Evolutionary conservation across 1,140 invertebrate genomes (phyloP).

Genomic region (Colletes gigas): DNA sequence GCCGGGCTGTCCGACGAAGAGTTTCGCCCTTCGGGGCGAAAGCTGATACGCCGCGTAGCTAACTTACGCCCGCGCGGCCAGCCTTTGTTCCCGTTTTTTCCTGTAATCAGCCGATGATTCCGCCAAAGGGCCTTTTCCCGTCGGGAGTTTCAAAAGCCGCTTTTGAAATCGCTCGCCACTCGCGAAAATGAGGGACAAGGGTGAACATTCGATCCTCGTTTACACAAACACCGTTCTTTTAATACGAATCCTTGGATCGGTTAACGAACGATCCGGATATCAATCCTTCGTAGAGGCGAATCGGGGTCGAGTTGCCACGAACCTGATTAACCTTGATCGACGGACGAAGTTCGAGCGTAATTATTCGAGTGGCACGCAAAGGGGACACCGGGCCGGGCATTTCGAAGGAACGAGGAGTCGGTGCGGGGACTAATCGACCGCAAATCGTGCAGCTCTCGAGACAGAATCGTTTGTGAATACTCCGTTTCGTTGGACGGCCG

Average conservation of each 20-base stretch:
- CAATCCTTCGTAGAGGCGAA: neutral
- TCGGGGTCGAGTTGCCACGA: neutral
- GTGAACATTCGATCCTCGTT: no score
- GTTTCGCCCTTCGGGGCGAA: constrained; percentile 15
- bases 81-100: neutral
- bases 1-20: constrained; percentile 26
- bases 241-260: no score
- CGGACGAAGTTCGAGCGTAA: constrained; percentile 17
- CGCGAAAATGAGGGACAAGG: no score
- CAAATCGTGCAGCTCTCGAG: neutral
- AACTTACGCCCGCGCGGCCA: neutral
- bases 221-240: neutral
- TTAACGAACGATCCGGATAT: no score
- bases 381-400: neutral
- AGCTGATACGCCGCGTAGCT: constrained; percentile 8
- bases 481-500: neutral
- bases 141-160: neutral
- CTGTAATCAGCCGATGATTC: neutral
- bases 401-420: neutral
- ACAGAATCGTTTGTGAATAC: neutral
- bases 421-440: constrained; percentile 21
- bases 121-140: neutral
- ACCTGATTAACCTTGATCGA: constrained; percentile 19
- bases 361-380: neutral
- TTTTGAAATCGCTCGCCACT: neutral